Base-by-base conservation (phyloP, 2,888 invertebrate species). In the Crepidodera aurea region DNA sequence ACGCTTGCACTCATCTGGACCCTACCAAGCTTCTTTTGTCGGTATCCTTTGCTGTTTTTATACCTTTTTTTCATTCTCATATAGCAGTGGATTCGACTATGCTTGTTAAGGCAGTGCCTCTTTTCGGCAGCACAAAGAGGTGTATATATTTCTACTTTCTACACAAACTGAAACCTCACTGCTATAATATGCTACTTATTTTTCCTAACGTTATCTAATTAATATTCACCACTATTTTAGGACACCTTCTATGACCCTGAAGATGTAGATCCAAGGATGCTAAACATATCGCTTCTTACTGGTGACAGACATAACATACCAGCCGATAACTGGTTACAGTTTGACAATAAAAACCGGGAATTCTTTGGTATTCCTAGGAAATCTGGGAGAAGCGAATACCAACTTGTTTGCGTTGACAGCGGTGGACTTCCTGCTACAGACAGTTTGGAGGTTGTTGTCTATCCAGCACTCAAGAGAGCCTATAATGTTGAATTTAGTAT, bases 171-270 rank as follows among this genome's bases (percentile, higher is more conserved):
- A n/a, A n/a, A n/a, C n/a, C n/a, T n/a, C n/a, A n/a, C n/a, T n/a
- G n/a, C n/a, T n/a, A n/a, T n/a, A n/a, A n/a, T n/a, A n/a, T n/a
- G n/a, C n/a, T n/a, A n/a, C n/a, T n/a, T n/a, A n/a, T n/a, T n/a
- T n/a, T n/a, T n/a, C n/a, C n/a, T n/a, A n/a, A n/a, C n/a, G n/a
- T n/a, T n/a, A n/a, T n/a, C n/a, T n/a, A n/a, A n/a, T n/a, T n/a
- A n/a, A n/a, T n/a, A n/a, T n/a, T n/a, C n/a, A n/a, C n/a, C n/a
- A n/a, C n/a, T n/a, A 15, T 42, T 81, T 13, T 77, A 91, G 86
- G 93, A 96, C 76, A 92, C 94, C 1, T 96, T 96, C 84, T 93
- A 89, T 80, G 96, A 96, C 82, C 89, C 90, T 0, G 93, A 95
- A 79, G 94, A 94, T 77, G 90, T 90, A 12, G 88, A 88, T 65